Conservation (phyloP, 1,140 invertebrate genomes). For the Dendroctonus valens region DNA sequence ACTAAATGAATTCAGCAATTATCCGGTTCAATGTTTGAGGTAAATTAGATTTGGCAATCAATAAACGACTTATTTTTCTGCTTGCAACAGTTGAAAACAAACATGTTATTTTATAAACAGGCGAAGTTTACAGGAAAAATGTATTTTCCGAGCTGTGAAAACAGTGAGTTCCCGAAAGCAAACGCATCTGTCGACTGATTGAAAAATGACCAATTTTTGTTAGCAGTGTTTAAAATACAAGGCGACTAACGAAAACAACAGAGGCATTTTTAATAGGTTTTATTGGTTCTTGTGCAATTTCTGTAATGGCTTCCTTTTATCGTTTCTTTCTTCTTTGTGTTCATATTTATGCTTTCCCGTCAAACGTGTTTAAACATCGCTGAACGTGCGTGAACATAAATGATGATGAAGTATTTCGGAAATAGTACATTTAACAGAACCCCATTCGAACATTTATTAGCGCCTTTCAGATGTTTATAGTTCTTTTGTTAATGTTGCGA, state of each 20-base stretch:
- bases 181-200: neutral
- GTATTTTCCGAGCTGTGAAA: neutral
- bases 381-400: neutral
- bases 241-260: constrained; percentile 4
- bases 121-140: no score
- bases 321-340: constrained; percentile 9
- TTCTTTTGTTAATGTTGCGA: no score
- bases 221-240: constrained; percentile 9
- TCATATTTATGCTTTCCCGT: constrained; percentile 1
- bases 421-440: constrained; percentile 1
- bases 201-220: constrained; percentile 13
- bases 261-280: neutral
- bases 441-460: neutral
- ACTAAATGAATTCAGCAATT: no score
- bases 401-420: constrained; percentile 2
- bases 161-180: no score
- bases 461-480: neutral
- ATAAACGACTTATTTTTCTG: no score
- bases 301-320: constrained; percentile 1
- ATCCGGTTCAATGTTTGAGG: no score
- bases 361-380: neutral
- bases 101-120: no score
- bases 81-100: no score
- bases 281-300: constrained; percentile 4
- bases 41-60: no score